A percentile compares a stretch with the other conserved stretches of the same genome.
Evolutionary conservation across 2,888 invertebrate species (phyloP).

Genomic region (Ectemnius lituratus): DNA sequence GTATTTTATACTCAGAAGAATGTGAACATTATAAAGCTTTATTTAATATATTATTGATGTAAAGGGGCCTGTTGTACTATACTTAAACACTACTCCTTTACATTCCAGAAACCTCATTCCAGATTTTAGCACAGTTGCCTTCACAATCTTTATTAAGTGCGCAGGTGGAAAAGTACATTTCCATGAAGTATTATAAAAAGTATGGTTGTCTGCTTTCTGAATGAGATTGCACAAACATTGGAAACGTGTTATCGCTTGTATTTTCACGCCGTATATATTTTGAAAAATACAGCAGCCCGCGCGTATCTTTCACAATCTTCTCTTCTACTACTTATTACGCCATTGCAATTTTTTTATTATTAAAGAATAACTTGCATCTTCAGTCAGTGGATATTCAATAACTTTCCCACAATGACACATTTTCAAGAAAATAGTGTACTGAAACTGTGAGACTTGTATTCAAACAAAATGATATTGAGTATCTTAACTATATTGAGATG

Average conservation of each 20-base stretch:
- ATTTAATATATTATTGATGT: not conserved
- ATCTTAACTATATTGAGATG: slow-evolving; percentile 19
- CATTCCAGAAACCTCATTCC: too few relatives aligned
- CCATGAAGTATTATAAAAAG: slow-evolving; percentile 5
- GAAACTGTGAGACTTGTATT: slow-evolving; percentile 26
- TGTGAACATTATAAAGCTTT: not conserved
- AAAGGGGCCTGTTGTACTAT: slow-evolving; percentile 48
- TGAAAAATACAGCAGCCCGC: slow-evolving; percentile 67
- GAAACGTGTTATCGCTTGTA: slow-evolving; percentile 11
- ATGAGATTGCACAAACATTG: slow-evolving; percentile 14
- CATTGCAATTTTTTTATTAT: slow-evolving; percentile 43
- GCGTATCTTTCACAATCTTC: slow-evolving; percentile 54
- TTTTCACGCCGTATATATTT: slow-evolving; percentile 15
- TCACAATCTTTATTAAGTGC: slow-evolving; percentile 28
- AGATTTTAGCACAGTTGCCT: not conserved
- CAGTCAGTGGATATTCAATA: slow-evolving; percentile 39
- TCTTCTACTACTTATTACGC: slow-evolving; percentile 32
- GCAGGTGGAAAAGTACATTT: not conserved
- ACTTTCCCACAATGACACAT: slow-evolving; percentile 24
- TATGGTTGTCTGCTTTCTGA: slow-evolving; percentile 4
- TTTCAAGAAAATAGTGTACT: slow-evolving; percentile 37
- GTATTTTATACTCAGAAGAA: not conserved
- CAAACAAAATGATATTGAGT: slow-evolving; percentile 32
- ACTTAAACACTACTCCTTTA: slow-evolving; percentile 13
- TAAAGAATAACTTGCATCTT: slow-evolving; percentile 31